Base-by-base conservation (phyloP, 1,140 invertebrate genomes). In the Aradophagus sp. region DNA sequence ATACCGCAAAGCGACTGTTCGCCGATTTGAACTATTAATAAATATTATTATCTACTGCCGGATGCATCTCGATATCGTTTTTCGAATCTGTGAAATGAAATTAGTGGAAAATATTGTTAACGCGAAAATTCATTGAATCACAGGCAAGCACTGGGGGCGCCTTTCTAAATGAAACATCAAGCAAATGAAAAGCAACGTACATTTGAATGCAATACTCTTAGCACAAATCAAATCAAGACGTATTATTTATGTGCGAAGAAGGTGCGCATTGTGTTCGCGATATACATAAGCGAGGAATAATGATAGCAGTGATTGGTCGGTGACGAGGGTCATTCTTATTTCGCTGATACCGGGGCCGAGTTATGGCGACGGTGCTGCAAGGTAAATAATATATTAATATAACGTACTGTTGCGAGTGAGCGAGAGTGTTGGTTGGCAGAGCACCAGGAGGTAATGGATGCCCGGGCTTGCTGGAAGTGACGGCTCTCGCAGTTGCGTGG, bases 301-400 rank as follows among this genome's bases (percentile, higher is more conserved):
- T 81, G 82, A 82, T 80, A 81, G 82, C 78, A 83, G 84, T 85
- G 81, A 82, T 81, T 83, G 80, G 77, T 81, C 83, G 75, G 79
- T 80, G 82, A 83, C 80, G 59, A 74, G 62, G 76, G 76, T 76
- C 75, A 84, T 85, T 83, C 77, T 80, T 80, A 80, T 81, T 65
- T 45, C 42, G 42, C 62, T 71, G 71, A 52, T 63, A 45, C 35
- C 26, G 29, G 34, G 59, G 38, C 45, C 66, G 63, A 78, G 76
- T 79, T 82, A 79, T 84, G 77, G 77, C 78, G 68, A 66, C 61
- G 27, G 50, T 36, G 68, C 45, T 66, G 50, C 72, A 61, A 79
- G 78, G 75, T 84, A 83, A 83, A 84, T 84, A 84, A 84, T 83
- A 85, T 85, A 84, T 83, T 82, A 85, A 81, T 82, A 80, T 84